Base-by-base conservation (phyloP, 2,888 invertebrate genomes). In the Dryobotodes eremita region DNA sequence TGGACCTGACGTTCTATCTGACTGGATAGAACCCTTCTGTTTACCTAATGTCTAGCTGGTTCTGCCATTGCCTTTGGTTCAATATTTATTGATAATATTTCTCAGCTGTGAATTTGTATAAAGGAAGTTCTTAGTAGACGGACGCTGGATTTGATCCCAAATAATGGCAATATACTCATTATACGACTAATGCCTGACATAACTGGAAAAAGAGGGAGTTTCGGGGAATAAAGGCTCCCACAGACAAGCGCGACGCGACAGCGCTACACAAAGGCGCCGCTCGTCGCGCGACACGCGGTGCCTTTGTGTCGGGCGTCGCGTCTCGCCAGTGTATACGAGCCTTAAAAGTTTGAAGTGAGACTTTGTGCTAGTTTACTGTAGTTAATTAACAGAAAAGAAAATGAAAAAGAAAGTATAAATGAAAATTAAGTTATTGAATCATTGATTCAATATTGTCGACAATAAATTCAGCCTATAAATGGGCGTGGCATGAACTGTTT, bases 1-100 rank as follows among this genome's bases (percentile, higher is more conserved):
- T n/a, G n/a, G n/a, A 70, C 64, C 65, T 66, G 20, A 36, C 46
- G 74, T 80, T 85, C 65, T 26, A 50, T 61, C 17, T 84, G 31
- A 74, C 31, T 84, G 55, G 23, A 11, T 50, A n/a, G 20, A 36
- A 68, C 71, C 64, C 84, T 70, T 31, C 31, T 79, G 62, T 65
- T 80, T 36, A 36, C 1, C 1, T 69, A 53, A 62, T 65, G 2
- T 53, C 36, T 64, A 53, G 13, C 17, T 36, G 4, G 11, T 70
- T n/a, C n/a, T n/a, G n/a, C n/a, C n/a, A 48, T n/a, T 53, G 15
- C 10, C n/a, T 23, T 42, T 53, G 7, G 26, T 26, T 20, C 20
- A 26, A 42, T 71, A 31, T 31, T 36, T n/a, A 69, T 50, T n/a
- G 13, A 50, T 11, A 36, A 15, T 46, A 48, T 48, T 13, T 48